phyloP scores from a whole-genome alignment of 2,888 invertebrate genomes.

The Morpho helenor region DNA sequence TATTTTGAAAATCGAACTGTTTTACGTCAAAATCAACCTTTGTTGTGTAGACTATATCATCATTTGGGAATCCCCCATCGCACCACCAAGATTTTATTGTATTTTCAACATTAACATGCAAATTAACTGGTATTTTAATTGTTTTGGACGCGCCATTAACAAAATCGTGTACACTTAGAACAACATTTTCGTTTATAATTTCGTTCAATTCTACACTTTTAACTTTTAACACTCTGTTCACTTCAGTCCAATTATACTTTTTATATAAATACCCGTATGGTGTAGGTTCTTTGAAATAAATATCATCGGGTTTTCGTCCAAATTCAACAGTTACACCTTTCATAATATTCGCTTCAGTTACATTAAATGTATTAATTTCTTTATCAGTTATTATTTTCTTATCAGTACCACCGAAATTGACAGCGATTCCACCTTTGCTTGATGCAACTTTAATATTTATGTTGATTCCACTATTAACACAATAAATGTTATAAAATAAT shows the following conservation, averaged over 20 bases:
- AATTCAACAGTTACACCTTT: slow-evolving; percentile 46
- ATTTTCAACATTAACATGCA: slow-evolving; percentile 40
- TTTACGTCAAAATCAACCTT: slow-evolving; percentile 39
- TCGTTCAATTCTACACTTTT: slow-evolving; percentile 41
- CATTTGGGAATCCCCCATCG: slow-evolving; percentile 39
- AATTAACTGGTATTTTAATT: slow-evolving; percentile 32
- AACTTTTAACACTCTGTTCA: slow-evolving; percentile 39
- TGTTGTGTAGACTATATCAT: slow-evolving; percentile 39
- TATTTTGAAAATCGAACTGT: slow-evolving; percentile 34
- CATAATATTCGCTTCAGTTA: slow-evolving; percentile 49
- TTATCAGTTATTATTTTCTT: slow-evolving; percentile 43
- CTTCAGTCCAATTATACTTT: slow-evolving; percentile 49
- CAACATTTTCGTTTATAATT: slow-evolving; percentile 38
- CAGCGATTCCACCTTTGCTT: slow-evolving; percentile 30
- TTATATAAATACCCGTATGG: slow-evolving; percentile 44
- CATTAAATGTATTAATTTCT: slow-evolving; percentile 49
- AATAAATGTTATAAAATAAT: slow-evolving; percentile 22
- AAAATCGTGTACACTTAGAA: slow-evolving; percentile 39
- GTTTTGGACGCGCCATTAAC: slow-evolving; percentile 45
- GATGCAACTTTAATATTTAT: slow-evolving; percentile 42
- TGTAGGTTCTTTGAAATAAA: slow-evolving; percentile 57
- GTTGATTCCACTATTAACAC: slow-evolving; percentile 34
- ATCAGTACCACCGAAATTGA: slow-evolving; percentile 39
- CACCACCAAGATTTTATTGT: slow-evolving; percentile 44
- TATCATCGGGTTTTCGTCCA: slow-evolving; percentile 46